Evolutionary conservation across 2,113 vertebrate genomes (phyloP).

Genomic region (Spea multiplicata): DNA sequence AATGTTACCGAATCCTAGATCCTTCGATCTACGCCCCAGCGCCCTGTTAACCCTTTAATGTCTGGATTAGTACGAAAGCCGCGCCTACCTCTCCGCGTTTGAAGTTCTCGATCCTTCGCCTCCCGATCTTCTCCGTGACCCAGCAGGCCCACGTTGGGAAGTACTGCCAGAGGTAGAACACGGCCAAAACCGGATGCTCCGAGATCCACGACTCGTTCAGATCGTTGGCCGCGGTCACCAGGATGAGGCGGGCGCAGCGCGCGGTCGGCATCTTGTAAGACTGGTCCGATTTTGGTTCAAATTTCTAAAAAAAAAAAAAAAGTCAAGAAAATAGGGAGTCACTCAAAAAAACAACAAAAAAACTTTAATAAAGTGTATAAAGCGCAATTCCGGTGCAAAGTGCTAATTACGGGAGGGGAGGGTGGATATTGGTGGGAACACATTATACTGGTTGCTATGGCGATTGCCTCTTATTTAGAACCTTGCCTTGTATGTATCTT

Average conservation of each 20-base stretch:
- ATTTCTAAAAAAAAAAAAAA: slow-evolving; percentile 44
- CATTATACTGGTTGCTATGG: too few species aligned
- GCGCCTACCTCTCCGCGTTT: slow-evolving; percentile 80
- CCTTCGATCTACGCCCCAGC: too few species aligned
- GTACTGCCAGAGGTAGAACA: slow-evolving; percentile 86
- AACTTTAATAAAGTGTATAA: too few species aligned
- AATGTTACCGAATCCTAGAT: too few species aligned
- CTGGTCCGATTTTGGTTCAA: slow-evolving; percentile 61
- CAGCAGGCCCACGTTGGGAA: slow-evolving; percentile 79
- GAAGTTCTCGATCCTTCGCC: slow-evolving; percentile 83
- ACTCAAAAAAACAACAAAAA: too few species aligned
- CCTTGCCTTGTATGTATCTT: too few species aligned
- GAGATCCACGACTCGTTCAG: slow-evolving; percentile 89
- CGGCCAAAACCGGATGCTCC: slow-evolving; percentile 77
- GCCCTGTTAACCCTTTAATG: too few species aligned
- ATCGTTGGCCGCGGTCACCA: slow-evolving; percentile 77
- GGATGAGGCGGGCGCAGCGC: slow-evolving; percentile 81
- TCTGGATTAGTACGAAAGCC: background rate
- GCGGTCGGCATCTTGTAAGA: slow-evolving; percentile 82
- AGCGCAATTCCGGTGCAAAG: too few species aligned
- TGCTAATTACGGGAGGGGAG: too few species aligned
- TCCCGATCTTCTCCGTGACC: slow-evolving; percentile 68
- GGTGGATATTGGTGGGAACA: too few species aligned
- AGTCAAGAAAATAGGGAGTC: too few species aligned
- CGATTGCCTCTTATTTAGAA: too few species aligned